Conservation (phyloP, 2,797 vertebrate genomes). For the Mus spretus region DNA sequence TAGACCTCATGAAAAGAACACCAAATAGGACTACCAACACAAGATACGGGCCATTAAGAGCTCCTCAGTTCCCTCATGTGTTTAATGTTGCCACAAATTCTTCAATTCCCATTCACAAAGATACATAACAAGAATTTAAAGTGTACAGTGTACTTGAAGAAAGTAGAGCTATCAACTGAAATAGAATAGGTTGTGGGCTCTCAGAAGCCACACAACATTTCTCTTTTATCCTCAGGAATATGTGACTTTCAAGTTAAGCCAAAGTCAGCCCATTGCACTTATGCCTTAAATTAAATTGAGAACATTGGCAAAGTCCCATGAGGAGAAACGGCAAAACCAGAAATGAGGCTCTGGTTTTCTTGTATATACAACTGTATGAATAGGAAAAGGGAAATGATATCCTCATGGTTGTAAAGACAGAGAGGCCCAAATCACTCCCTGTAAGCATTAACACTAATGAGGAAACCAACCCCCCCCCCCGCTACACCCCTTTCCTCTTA, state of each 20-base stretch:
- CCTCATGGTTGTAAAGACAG: background rate
- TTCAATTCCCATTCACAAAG: conserved; percentile 68
- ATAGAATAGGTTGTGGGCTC: conserved; percentile 63
- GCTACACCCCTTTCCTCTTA: conserved; percentile 31
- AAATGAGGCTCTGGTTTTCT: conserved; percentile 73
- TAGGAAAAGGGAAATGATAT: conserved; percentile 54
- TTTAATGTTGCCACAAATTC: conserved; percentile 22
- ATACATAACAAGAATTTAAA: conserved; percentile 56
- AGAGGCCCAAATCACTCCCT: conserved; percentile 42
- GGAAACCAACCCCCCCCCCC: background rate
- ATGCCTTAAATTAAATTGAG: conserved; percentile 72
- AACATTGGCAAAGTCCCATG: conserved; percentile 44
- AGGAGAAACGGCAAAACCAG: conserved; percentile 63
- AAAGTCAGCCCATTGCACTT: conserved; percentile 71
- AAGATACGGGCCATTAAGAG: conserved; percentile 12
- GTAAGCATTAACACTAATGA: background rate
- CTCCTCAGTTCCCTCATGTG: background rate
- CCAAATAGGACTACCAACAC: background rate
- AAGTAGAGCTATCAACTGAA: conserved; percentile 63
- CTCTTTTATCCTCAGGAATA: conserved; percentile 60
- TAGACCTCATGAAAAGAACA: conserved; percentile 43
- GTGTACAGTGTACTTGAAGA: conserved; percentile 34
- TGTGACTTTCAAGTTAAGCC: conserved; percentile 71
- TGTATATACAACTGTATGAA: conserved; percentile 53
- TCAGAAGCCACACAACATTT: conserved; percentile 67